Percentiles rank a stretch among this genome's conserved stretches.
Evolutionary conservation across 2,797 vertebrate genomes (phyloP).

Genomic region (Mustela erminea): DNA sequence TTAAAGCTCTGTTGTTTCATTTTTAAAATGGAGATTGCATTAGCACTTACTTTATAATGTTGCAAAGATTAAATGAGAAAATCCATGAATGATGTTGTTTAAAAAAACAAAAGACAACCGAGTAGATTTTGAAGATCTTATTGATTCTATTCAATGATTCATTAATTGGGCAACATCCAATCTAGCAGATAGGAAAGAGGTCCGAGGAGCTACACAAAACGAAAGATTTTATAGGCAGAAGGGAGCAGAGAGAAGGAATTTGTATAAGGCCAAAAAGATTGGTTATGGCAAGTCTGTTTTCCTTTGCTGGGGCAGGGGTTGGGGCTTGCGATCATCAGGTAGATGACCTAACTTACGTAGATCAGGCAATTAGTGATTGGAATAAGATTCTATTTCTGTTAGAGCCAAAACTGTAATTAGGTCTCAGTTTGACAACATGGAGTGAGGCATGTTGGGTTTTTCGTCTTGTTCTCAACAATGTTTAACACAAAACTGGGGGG

Average conservation of each 20-base stretch:
- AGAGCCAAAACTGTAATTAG: neutral
- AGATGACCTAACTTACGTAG: neutral
- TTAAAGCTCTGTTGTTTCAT: neutral
- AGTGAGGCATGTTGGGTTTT: neutral
- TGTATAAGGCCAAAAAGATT: neutral
- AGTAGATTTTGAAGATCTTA: neutral
- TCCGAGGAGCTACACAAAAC: neutral
- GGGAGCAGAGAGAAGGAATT: neutral
- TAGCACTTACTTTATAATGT: neutral
- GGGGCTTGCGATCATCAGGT: neutral
- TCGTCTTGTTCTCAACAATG: neutral
- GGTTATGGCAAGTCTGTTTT: neutral
- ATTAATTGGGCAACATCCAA: neutral
- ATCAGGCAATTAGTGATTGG: neutral
- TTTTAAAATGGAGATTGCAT: neutral
- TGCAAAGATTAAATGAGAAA: neutral
- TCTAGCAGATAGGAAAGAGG: neutral
- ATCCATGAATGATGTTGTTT: neutral
- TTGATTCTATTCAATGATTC: neutral
- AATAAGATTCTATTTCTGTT: neutral
- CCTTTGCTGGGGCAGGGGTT: neutral
- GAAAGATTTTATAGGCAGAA: neutral
- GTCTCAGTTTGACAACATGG: neutral
- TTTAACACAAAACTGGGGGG: neutral
- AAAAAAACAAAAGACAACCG: neutral